Evolutionary conservation across 2,113 vertebrate species (phyloP).

Genomic region (Callospermophilus lateralis): DNA sequence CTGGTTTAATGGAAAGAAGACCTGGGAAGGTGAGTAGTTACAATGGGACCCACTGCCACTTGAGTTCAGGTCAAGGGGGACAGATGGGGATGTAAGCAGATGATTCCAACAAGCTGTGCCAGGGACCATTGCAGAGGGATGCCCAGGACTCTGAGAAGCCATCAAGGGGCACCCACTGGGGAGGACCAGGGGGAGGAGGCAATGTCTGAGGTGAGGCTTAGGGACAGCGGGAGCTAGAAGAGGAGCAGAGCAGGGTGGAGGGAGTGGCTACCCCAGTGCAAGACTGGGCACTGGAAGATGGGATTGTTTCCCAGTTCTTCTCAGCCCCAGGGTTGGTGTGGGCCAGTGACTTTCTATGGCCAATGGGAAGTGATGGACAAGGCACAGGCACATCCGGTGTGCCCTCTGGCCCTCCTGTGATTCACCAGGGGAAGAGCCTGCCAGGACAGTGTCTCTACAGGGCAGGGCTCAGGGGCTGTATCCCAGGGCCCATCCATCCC

Average conservation of each 20-base stretch:
- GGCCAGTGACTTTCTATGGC: not conserved
- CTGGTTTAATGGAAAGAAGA: not conserved
- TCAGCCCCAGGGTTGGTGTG: not conserved
- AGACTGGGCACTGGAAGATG: fast-evolving
- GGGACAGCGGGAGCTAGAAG: not conserved
- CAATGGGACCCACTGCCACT: not conserved
- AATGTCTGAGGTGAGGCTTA: not conserved
- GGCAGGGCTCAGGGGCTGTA: not conserved
- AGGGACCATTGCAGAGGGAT: not conserved
- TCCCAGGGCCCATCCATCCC: not conserved
- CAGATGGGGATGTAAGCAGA: not conserved
- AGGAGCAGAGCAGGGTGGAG: not conserved
- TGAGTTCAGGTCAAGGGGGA: not conserved
- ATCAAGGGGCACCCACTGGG: too few relatives aligned
- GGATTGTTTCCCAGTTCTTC: not conserved
- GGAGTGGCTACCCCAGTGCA: not conserved
- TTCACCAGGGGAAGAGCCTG: not conserved
- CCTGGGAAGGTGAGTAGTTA: not conserved
- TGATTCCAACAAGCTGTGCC: too few relatives aligned
- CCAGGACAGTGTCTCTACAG: not conserved
- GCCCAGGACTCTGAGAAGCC: not conserved
- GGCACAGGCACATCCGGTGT: not conserved
- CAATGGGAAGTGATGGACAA: not conserved
- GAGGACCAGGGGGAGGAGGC: not conserved
- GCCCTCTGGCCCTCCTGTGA: not conserved